Evolutionary conservation across 2,797 vertebrate species (phyloP).

Genomic region (Poeciliopsis turneri): DNA sequence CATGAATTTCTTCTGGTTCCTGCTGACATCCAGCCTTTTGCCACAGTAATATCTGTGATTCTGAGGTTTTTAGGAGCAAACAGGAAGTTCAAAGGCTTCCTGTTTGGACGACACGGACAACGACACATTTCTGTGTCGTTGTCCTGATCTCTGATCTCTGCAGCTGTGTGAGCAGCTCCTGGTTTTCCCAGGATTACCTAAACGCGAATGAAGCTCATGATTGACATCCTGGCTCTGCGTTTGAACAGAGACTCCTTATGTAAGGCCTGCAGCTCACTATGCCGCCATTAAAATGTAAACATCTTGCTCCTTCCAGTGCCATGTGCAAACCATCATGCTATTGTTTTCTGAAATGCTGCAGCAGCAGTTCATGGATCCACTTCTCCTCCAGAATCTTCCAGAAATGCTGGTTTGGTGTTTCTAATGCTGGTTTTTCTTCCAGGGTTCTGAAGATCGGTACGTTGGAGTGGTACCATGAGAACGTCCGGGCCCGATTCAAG

Average conservation of each 20-base stretch:
- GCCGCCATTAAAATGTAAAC: not conserved
- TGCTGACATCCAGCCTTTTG: not conserved
- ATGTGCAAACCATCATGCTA: not conserved
- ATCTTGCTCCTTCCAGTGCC: not conserved
- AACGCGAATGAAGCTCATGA: not conserved
- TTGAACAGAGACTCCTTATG: not conserved
- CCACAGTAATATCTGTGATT: too few species aligned
- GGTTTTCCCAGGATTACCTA: not conserved
- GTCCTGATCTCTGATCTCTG: not conserved
- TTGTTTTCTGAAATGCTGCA: not conserved
- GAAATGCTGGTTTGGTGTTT: not conserved
- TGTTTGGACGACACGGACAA: too few species aligned
- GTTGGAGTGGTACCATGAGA: constrained; percentile 92
- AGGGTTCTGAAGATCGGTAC: constrained; percentile 90
- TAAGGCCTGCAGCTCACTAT: not conserved
- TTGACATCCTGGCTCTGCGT: not conserved
- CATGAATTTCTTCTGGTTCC: not conserved
- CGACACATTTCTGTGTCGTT: not conserved
- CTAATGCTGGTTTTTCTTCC: constrained; percentile 9
- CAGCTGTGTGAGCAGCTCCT: not conserved
- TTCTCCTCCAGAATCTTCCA: not conserved
- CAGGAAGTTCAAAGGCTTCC: too few species aligned
- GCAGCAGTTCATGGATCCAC: not conserved
- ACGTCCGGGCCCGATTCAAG: constrained; percentile 88
- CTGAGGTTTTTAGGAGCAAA: too few species aligned